Conservation (phyloP, 2,113 vertebrate species). For the Aix galericulata region DNA sequence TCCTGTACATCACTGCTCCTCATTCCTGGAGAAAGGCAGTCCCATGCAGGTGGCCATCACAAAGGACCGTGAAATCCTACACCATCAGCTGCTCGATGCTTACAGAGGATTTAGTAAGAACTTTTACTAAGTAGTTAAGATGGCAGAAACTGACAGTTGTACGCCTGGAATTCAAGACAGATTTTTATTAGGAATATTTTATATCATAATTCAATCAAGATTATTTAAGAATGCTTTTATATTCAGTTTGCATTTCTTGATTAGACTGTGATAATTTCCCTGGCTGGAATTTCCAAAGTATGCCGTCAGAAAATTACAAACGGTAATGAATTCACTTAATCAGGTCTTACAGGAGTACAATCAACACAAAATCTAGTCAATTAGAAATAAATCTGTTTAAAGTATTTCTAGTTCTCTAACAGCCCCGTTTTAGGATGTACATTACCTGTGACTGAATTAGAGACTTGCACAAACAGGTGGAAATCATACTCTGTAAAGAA, state of each 20-base stretch:
- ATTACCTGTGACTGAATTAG: not conserved
- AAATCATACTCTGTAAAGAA: not conserved
- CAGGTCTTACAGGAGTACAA: constrained; percentile 50
- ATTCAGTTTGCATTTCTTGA: constrained; percentile 49
- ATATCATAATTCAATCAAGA: not conserved
- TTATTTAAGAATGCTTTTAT: not conserved
- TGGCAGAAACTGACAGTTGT: not conserved
- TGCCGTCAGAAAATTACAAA: constrained; percentile 42
- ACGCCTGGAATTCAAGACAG: not conserved
- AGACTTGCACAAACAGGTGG: not conserved
- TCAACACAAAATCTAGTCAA: constrained; percentile 52
- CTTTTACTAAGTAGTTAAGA: not conserved
- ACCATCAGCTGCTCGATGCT: not conserved
- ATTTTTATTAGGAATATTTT: not conserved
- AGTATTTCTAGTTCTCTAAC: constrained; percentile 16
- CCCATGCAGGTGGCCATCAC: not conserved
- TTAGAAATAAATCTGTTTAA: constrained; percentile 50
- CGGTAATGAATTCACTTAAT: constrained; percentile 68
- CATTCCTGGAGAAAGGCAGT: rapidly evolving
- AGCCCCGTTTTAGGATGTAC: not conserved
- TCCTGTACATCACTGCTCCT: not conserved
- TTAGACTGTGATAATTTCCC: constrained; percentile 39
- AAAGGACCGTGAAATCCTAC: not conserved
- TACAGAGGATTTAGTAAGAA: not conserved
- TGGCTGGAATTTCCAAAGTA: constrained; percentile 27